These are phyloP conservation scores for Rhyacophila brunnea DNA, from an alignment of 1,140 invertebrate species.

Conservation along the genomic window DNA sequence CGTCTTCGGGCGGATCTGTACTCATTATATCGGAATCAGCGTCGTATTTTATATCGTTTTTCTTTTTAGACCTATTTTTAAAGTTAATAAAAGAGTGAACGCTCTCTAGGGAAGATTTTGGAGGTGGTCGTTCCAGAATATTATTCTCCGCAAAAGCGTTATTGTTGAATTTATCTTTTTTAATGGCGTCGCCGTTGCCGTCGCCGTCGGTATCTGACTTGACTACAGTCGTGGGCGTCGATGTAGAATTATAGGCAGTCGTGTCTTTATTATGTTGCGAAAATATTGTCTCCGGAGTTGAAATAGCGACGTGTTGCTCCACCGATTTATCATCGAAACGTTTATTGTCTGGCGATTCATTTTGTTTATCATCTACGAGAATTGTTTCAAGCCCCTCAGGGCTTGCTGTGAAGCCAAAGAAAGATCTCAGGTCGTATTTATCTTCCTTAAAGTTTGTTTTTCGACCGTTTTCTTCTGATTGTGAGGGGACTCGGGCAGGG, in stretches of 20 bases:
- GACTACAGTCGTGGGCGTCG: constrained; percentile 1
- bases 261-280: constrained; percentile 1
- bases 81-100: constrained; percentile 25
- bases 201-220: not conserved
- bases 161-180: constrained; percentile 19
- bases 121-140: constrained; percentile 11
- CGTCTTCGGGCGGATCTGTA: constrained; percentile 13
- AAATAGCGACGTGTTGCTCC: constrained; percentile 15
- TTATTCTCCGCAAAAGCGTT: constrained; percentile 12
- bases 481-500: not conserved
- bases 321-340: constrained; percentile 17
- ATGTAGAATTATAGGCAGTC: not conserved
- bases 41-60: constrained; percentile 26
- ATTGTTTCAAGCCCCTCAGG: constrained; percentile 14
- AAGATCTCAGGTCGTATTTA: constrained; percentile 33
- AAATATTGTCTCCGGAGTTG: constrained; percentile 11
- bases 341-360: not conserved
- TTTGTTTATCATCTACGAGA: constrained; percentile 11
- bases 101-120: constrained; percentile 22
- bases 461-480: constrained; percentile 3
- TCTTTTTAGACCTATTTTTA: constrained; percentile 31
- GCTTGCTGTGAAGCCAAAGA: constrained; percentile 27
- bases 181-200: constrained; percentile 5
- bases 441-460: constrained; percentile 17
- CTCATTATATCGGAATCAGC: constrained; percentile 4